A percentile compares a stretch with the other conserved stretches of the same genome.
Conservation (phyloP, 2,888 invertebrate genomes). For the Platynereis dumerilii region DNA sequence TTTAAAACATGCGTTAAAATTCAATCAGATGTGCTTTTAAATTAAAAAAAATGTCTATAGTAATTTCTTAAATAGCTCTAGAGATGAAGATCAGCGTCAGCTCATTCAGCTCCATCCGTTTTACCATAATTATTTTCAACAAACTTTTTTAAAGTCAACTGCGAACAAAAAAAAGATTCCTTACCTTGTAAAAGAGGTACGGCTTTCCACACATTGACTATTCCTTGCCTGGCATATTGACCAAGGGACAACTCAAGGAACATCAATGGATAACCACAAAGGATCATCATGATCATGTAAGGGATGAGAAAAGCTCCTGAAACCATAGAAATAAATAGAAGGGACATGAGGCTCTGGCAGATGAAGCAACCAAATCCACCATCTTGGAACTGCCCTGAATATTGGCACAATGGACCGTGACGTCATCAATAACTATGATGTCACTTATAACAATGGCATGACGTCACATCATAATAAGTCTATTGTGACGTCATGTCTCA, state of each 20-base stretch:
- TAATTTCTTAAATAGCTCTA: no score
- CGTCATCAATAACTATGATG: background rate
- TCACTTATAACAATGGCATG: background rate
- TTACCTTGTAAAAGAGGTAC: constrained; percentile 56
- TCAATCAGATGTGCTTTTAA: no score
- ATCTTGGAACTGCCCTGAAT: no score
- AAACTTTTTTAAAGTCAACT: no score
- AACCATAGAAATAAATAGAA: constrained; percentile 10
- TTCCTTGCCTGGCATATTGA: constrained; percentile 73
- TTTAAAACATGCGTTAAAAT: no score
- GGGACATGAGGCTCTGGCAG: background rate
- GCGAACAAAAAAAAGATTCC: no score
- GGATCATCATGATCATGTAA: constrained; percentile 77
- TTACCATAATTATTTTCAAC: no score
- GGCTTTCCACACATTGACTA: constrained; percentile 55
- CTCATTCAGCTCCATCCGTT: background rate
- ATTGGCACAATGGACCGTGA: no score
- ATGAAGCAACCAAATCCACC: no score
- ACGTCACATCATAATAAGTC: background rate
- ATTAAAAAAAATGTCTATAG: no score
- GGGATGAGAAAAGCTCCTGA: constrained; percentile 78
- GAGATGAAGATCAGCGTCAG: no score
- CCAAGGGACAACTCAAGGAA: constrained; percentile 86
- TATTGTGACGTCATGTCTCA: no score
- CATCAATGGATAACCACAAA: constrained; percentile 81